These are phyloP conservation scores for Diarsia rubi DNA, from an alignment of 2,888 invertebrate genomes.

Conservation along the genomic window DNA sequence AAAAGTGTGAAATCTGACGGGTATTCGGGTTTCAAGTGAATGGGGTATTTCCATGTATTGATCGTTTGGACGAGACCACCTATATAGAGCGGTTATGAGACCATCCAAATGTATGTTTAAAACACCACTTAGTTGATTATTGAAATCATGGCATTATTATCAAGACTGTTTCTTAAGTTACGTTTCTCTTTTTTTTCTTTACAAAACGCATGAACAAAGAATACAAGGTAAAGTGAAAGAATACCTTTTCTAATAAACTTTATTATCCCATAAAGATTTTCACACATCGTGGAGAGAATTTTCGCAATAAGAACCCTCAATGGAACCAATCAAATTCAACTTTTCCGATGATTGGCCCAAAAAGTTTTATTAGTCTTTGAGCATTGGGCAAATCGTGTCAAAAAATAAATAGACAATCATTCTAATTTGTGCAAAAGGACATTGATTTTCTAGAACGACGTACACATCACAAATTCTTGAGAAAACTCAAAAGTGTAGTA, in stretches of 20 bases:
- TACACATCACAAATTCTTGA: neutral
- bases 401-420: slow-evolving; percentile 32
- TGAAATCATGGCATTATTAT: neutral
- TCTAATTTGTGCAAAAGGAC: slow-evolving; percentile 18
- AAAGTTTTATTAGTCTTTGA: slow-evolving; percentile 56
- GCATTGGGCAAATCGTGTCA: slow-evolving; percentile 38
- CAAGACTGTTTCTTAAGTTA: neutral
- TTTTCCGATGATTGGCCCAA: slow-evolving; percentile 54
- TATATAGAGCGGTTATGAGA: neutral
- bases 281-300: slow-evolving; percentile 25
- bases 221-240: slow-evolving; percentile 14
- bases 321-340: slow-evolving; percentile 61
- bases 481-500: neutral
- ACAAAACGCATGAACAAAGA: neutral
- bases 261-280: slow-evolving; percentile 22
- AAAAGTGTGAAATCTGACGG: slow-evolving; percentile 42
- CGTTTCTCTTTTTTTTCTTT: neutral
- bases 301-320: slow-evolving; percentile 47
- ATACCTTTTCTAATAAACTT: slow-evolving; percentile 19
- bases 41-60: slow-evolving; percentile 27
- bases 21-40: slow-evolving; percentile 16
- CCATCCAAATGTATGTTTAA: neutral
- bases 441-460: neutral
- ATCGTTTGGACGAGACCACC: neutral
- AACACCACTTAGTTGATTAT: neutral